phyloP scores from a whole-genome alignment of 1,140 invertebrate genomes.

The Hylaeus anthracinus region DNA sequence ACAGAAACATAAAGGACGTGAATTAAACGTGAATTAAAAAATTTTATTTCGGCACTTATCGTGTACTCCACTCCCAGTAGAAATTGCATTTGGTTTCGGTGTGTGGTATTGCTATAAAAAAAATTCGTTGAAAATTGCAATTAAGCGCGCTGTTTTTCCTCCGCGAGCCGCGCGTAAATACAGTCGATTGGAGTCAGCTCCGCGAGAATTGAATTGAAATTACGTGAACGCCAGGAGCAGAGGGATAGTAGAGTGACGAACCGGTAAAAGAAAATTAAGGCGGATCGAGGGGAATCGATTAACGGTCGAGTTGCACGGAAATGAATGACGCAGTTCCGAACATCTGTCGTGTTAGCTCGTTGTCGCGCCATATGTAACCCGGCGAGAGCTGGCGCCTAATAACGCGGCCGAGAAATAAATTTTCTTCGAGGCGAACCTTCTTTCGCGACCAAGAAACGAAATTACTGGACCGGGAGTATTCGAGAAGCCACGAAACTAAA shows the following conservation, averaged over 20 bases:
- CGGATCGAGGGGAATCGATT: not conserved
- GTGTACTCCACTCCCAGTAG: too few species aligned
- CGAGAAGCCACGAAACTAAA: not conserved
- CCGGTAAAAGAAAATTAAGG: not conserved
- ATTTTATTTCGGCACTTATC: too few species aligned
- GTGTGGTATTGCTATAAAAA: too few species aligned
- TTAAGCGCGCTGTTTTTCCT: too few species aligned
- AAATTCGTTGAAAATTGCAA: too few species aligned
- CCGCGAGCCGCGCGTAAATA: too few species aligned
- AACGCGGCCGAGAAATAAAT: not conserved
- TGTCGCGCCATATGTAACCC: constrained; percentile 1
- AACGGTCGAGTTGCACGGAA: not conserved
- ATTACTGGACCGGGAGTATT: not conserved
- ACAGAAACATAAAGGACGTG: too few species aligned
- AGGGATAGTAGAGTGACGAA: not conserved
- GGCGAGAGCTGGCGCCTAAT: not conserved
- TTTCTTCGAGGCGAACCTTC: not conserved
- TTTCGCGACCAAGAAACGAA: not conserved
- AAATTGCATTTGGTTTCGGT: too few species aligned
- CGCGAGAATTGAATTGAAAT: too few species aligned
- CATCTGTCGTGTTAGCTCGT: constrained; percentile 10
- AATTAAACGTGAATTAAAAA: too few species aligned
- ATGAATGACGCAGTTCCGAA: not conserved
- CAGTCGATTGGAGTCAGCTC: too few species aligned
- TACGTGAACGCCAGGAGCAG: too few species aligned